Evolutionary conservation across 2,113 vertebrate genomes (phyloP).

Genomic region (Puffinus mauretanicus): DNA sequence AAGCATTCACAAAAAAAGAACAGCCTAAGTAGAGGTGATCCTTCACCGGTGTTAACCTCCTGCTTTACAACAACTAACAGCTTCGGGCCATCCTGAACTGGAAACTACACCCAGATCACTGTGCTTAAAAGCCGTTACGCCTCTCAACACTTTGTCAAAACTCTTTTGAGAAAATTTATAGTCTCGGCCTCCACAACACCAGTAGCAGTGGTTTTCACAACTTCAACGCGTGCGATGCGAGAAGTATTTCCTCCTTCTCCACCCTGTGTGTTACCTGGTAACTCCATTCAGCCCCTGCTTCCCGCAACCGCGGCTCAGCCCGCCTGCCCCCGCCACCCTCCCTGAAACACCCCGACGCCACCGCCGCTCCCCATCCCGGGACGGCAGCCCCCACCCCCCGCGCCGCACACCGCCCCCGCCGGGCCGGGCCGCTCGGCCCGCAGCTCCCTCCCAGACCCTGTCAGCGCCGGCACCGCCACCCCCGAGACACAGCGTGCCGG

Average conservation of each 20-base stretch:
- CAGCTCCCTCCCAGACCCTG: background rate
- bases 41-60: background rate
- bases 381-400: too few relatives aligned
- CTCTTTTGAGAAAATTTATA: background rate
- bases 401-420: background rate
- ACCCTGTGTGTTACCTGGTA: background rate
- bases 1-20: background rate
- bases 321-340: background rate
- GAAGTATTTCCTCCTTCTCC: background rate
- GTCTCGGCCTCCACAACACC: background rate
- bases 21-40: background rate
- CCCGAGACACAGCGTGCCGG: too few relatives aligned
- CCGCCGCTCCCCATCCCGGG: background rate
- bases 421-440: background rate
- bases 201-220: rapidly evolving
- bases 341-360: too few relatives aligned
- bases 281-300: background rate
- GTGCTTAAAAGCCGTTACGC: background rate
- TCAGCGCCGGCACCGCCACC: too few relatives aligned
- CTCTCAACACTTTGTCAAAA: background rate
- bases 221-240: background rate
- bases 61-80: too few relatives aligned
- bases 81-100: background rate
- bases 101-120: background rate
- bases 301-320: background rate